phyloP scores from a whole-genome alignment of 2,888 invertebrate genomes.

The Hybos culiciformis region DNA sequence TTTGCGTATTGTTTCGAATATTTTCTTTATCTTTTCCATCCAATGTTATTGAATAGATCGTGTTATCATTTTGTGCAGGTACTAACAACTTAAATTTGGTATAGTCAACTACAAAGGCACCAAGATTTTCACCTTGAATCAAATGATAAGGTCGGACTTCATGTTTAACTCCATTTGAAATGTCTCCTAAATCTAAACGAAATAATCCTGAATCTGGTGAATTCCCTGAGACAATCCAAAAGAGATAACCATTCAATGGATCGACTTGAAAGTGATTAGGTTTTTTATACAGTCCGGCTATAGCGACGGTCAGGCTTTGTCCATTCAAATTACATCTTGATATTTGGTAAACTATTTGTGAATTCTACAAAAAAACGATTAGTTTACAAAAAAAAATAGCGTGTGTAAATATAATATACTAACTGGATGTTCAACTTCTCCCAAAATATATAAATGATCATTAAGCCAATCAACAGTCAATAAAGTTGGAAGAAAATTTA shows the following conservation, averaged over 20 bases:
- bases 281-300: conserved; percentile 52
- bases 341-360: conserved; percentile 50
- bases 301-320: conserved; percentile 50
- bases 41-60: conserved; percentile 64
- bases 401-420: conserved; percentile 10
- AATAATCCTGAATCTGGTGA: conserved; percentile 47
- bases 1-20: conserved; percentile 59
- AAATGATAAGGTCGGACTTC: conserved; percentile 52
- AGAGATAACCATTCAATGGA: conserved; percentile 82
- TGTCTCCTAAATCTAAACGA: conserved; percentile 60
- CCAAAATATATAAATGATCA: conserved; percentile 67
- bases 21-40: conserved; percentile 66
- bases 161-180: conserved; percentile 59
- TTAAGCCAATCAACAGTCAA: conserved; percentile 83
- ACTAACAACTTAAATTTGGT: conserved; percentile 66
- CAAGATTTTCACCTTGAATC: conserved; percentile 51
- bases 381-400: background rate
- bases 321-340: conserved; percentile 64
- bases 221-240: conserved; percentile 52
- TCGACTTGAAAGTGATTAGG: conserved; percentile 79
- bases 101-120: conserved; percentile 72
- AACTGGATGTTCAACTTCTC: conserved; percentile 47
- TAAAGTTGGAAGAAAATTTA: conserved; percentile 49
- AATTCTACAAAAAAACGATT: conserved; percentile 7
- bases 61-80: conserved; percentile 58